phyloP scores from a whole-genome alignment of 2,113 vertebrate genomes.

The Gnathonemus longibarbis region DNA sequence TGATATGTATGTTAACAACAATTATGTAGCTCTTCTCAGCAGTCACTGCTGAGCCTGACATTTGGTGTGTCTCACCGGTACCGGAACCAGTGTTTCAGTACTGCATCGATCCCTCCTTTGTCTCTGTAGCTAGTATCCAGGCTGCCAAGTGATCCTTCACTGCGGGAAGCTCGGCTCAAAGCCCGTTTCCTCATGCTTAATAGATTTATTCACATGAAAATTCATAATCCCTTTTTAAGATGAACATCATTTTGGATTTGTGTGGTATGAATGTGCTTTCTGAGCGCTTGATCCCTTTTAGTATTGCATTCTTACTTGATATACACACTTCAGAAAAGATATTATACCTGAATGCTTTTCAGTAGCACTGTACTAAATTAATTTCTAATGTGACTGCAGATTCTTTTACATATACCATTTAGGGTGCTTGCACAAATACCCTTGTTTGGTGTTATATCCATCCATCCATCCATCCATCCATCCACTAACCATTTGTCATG shows the following conservation, averaged over 20 bases:
- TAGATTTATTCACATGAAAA: constrained; percentile 1
- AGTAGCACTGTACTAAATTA: background rate
- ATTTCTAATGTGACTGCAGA: background rate
- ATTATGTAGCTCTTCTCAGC: background rate
- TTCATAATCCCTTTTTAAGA: background rate
- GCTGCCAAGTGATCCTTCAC: background rate
- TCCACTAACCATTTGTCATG: background rate
- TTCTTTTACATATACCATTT: background rate
- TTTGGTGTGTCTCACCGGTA: background rate
- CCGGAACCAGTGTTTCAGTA: background rate
- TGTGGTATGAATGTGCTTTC: background rate
- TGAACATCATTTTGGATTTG: background rate
- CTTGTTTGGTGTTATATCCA: background rate
- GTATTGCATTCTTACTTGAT: background rate
- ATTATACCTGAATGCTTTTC: background rate
- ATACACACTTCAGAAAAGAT: background rate
- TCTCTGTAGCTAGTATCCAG: background rate
- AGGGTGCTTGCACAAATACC: background rate
- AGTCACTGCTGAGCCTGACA: background rate
- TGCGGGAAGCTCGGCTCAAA: background rate
- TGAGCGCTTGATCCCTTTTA: background rate
- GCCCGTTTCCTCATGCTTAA: background rate
- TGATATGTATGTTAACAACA: background rate
- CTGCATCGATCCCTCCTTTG: background rate
- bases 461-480: background rate